Evolutionary conservation across 2,888 invertebrate genomes (phyloP), one percentile per base, ranked within the genome.

Genomic region (Yponomeuta malinellus): DNA sequence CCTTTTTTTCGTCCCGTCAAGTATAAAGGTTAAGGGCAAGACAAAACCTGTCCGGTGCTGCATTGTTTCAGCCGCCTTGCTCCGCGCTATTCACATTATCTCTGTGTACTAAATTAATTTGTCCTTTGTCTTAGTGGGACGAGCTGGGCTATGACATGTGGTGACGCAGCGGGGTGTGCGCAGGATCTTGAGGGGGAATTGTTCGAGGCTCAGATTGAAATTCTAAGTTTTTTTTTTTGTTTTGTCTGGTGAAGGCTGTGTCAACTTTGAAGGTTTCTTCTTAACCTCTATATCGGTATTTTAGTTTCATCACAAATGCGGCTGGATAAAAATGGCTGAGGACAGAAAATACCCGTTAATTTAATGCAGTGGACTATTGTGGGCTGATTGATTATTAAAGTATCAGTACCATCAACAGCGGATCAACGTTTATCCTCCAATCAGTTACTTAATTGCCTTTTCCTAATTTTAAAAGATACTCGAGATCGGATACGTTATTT

Each of bases 41-140:
- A 70, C 64, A 70, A 70, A 70, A 65, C 23, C 31, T n/a, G 23
- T 29, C 63, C 90, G 90, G 91, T 90, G 90, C 90, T 91, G 64
- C 84, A 91, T 91, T 92, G 91, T 91, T 91, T 89, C 88, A 91
- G 91, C 91, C 92, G 92, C 89, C 90, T 89, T 92, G 91, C 90
- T 91, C 90, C 92, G 91, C 86, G 92, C 90, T 91, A 91, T 91
- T 92, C 91, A 89, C 90, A 91, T 91, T 92, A 89, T 89, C 86
- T 85, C 85, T 86, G 90, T 89, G 91, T 92, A 91, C 90, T 89
- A 90, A 90, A 91, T 92, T 92, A 91, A 92, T 92, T 92, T 91
- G 91, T 92, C 92, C 90, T 92, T 92, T 92, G 92, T 92, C 88
- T 91, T 89, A 90, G 87, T 81, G 80, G 77, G 76, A 78, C 80